Base-by-base conservation (phyloP, 92 coral and sea anemone species). In the Zoanthus gigantus region DNA sequence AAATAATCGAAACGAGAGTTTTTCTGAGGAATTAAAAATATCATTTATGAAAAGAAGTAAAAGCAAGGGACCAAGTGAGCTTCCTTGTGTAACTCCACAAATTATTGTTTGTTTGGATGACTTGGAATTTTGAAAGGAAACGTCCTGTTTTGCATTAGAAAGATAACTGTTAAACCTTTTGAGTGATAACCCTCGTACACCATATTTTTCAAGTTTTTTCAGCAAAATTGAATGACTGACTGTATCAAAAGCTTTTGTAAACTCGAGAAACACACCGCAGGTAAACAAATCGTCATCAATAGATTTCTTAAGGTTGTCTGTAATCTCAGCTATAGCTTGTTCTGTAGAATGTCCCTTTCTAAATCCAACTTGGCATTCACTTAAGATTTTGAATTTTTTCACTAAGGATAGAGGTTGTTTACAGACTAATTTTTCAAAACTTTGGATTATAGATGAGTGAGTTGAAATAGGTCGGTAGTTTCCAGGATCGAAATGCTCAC, bases 231-330 rank as follows among this genome's bases (percentile, higher is more conserved):
- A 42, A 34, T n/a, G 50, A 72, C 13, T 79, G 85, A 79, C 73
- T 29, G 90, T 90, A 69, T 90, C 96, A 77, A 93, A 93, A 11
- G 96, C 96, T 78, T 93, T 93, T 10, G 90, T 46, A 56, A 91
- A 79, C 42, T 93, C 91, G 18, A 93, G 84, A 50, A 90, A 93
- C 29, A 93, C 65, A n/a, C 92, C 96, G 85, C 93, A 90, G 15
- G 91, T 82, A 44, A 78, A 71, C 42, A 73, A 67, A 54, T 89
- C 86, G 3, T 89, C 88, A 86, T 93, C 92, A 47, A 93, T 88
- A 18, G 92, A 76, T 50, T 74, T 63, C 82, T 72, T 85, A 34
- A 93, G 52, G 44, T 69, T 68, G 30, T 90, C 93, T 69, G 91
- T 80, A 23, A 90, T 72, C 67, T 93, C 93, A 14, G 87, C 53